Evolutionary conservation across 1,140 invertebrate species (phyloP), one percentile per base, ranked within the genome.

Genomic region (Drosophila obscura): DNA sequence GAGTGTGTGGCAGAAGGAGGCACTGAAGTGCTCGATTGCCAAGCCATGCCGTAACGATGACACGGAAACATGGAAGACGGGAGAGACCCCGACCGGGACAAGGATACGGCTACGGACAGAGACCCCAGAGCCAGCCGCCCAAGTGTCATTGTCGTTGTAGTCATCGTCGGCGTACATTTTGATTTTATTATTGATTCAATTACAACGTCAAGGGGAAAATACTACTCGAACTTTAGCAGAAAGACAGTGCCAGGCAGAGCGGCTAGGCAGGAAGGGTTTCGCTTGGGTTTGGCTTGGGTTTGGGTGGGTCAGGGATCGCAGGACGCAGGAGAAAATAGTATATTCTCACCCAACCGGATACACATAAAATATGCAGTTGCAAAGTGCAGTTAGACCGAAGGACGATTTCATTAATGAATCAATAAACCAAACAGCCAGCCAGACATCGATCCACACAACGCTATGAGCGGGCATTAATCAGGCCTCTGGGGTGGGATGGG

Each of bases 181-280:
- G 80, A 84, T 80, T 83, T 76, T 80, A 76, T 84, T 83, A 84
- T 84, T 84, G 80, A 84, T 84, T 84, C 80, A 84, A 84, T 84
- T 84, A 84, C 60, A 85, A 77, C 51, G 81, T 80, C 80, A 85
- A 84, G 68, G 66, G 67, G 9, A 44, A 67, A 57, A 50, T 53
- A 39, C 50, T 46, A 67, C 50, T 59, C 43, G 35, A 22, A 24
- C 35, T 39, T 39, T 4, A 3, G 0, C 35, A 13, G 35, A 39
- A 39, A 5, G 35, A 39, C 35, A 39, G 11, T 5, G 9, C 8
- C n/a, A 41, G 44, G 39, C 46, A 22, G 22, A 22, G 22, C 13
- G 51, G 48, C 19, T 51, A 13, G 55, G 11, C 46, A 22, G 56
- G 24, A 50, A 65, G 56, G 53, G 49, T 57, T 35, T 13, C 11